Percentiles rank a stretch among this genome's conserved stretches.
phyloP scores from a whole-genome alignment of 1,140 invertebrate genomes.

The Drosophila nasuta region DNA sequence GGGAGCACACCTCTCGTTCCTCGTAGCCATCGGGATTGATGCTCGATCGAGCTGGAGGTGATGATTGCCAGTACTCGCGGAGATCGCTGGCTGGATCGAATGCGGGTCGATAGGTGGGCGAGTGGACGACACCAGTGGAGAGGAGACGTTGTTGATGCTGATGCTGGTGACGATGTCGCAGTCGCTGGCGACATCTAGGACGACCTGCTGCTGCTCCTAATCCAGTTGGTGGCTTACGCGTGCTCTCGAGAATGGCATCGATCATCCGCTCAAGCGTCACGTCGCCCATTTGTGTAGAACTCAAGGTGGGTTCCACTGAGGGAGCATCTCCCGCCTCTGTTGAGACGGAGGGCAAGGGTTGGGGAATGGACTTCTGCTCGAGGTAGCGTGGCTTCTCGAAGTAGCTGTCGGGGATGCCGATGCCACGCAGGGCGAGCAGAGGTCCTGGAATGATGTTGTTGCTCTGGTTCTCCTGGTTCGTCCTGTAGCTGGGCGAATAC shows the following conservation, averaged over 20 bases:
- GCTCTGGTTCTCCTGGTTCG: constrained; percentile 18
- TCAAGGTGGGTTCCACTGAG: constrained; percentile 47
- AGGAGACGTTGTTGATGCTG: constrained; percentile 15
- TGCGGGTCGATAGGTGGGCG: constrained; percentile 69
- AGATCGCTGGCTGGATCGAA: constrained; percentile 74
- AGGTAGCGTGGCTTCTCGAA: constrained; percentile 82
- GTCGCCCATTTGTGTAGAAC: constrained; percentile 81
- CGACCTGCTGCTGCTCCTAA: constrained; percentile 4
- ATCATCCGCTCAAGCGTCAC: constrained; percentile 82
- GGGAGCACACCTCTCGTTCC: constrained; percentile 62
- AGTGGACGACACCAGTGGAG: constrained; percentile 40
- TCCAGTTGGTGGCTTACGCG: constrained; percentile 50
- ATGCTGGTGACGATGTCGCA: constrained; percentile 7
- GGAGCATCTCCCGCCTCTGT: background rate
- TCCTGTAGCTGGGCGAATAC: constrained; percentile 75
- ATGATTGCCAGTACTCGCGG: constrained; percentile 61
- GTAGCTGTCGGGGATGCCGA: constrained; percentile 81
- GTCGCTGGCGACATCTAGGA: constrained; percentile 3
- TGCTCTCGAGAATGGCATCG: constrained; percentile 81
- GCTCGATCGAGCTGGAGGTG: background rate
- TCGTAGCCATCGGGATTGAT: constrained; percentile 19
- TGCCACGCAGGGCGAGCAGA: constrained; percentile 73
- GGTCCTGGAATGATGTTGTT: constrained; percentile 69
- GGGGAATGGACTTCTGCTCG: constrained; percentile 41
- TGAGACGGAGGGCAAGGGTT: background rate